A percentile compares a stretch with the other conserved stretches of the same genome.
These are phyloP conservation scores for Drosophila niveifrons DNA, from an alignment of 2,888 invertebrate genomes.

Conservation along the genomic window DNA sequence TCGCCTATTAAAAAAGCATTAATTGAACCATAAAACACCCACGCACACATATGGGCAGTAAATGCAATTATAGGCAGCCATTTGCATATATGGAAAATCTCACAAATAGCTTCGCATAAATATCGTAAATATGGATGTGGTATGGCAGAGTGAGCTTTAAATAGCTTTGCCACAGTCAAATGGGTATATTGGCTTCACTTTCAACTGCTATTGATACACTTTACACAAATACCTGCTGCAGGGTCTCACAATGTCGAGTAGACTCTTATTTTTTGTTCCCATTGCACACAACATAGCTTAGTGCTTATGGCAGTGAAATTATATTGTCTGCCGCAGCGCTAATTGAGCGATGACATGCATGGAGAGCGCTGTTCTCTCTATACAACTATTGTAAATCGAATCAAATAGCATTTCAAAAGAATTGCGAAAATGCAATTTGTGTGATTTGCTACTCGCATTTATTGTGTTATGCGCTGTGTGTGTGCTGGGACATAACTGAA, in stretches of 20 bases:
- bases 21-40: conserved; percentile 42
- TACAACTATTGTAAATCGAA: conserved; percentile 31
- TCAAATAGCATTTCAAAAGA: conserved; percentile 26
- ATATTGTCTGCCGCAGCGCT: conserved; percentile 35
- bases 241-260: not conserved
- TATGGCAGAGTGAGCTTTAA: conserved; percentile 10
- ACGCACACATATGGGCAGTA: conserved; percentile 12
- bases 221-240: not conserved
- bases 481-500: conserved; percentile 6
- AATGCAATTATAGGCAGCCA: conserved; percentile 52
- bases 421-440: conserved; percentile 39
- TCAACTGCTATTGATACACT: no score
- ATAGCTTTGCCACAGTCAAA: conserved; percentile 2
- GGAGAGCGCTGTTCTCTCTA: conserved; percentile 22
- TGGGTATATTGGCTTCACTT: no score
- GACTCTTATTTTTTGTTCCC: not conserved
- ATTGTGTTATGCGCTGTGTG: not conserved
- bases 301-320: conserved; percentile 12
- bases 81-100: conserved; percentile 45
- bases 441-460: conserved; percentile 4
- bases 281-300: not conserved
- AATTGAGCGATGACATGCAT: conserved; percentile 58
- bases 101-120: conserved; percentile 12
- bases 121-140: conserved; percentile 15
- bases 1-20: conserved; percentile 52